phyloP scores from a whole-genome alignment of 2,888 invertebrate species.

The Crocallis elinguaria region DNA sequence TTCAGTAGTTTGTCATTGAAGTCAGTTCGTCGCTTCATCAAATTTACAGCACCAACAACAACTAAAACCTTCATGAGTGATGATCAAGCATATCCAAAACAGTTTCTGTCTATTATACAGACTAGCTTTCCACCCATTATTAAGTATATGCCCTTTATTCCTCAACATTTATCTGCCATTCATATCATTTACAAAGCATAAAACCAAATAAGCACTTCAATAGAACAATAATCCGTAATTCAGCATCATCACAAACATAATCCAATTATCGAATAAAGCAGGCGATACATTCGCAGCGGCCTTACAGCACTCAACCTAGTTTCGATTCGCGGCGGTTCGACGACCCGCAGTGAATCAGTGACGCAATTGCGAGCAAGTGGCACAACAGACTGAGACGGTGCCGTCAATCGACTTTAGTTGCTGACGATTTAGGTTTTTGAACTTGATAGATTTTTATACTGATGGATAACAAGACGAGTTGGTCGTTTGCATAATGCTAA shows the following conservation, averaged over 20 bases:
- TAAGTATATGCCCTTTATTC: too few relatives aligned
- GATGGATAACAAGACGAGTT: not conserved
- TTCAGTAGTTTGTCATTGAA: too few relatives aligned
- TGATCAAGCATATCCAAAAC: too few relatives aligned
- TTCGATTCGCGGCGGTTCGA: constrained; percentile 46
- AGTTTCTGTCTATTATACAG: too few relatives aligned
- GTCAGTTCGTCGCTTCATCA: too few relatives aligned
- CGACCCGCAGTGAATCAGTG: constrained; percentile 56
- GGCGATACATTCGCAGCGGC: not conserved
- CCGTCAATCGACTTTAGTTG: not conserved
- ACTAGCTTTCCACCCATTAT: too few relatives aligned
- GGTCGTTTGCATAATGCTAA: too few relatives aligned
- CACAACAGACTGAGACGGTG: constrained; percentile 44
- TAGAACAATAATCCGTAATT: not conserved
- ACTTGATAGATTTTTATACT: not conserved
- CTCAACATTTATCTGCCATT: too few relatives aligned
- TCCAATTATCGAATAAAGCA: constrained; percentile 7
- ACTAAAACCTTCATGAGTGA: too few relatives aligned
- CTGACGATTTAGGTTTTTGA: not conserved
- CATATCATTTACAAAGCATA: too few relatives aligned
- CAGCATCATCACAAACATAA: not conserved
- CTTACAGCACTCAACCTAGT: constrained; percentile 15
- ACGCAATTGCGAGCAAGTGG: constrained; percentile 61
- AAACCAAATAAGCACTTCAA: not conserved
- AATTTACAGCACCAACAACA: too few relatives aligned